Base-by-base conservation (phyloP, 2,113 vertebrate species). In the Colossoma macropomum region DNA sequence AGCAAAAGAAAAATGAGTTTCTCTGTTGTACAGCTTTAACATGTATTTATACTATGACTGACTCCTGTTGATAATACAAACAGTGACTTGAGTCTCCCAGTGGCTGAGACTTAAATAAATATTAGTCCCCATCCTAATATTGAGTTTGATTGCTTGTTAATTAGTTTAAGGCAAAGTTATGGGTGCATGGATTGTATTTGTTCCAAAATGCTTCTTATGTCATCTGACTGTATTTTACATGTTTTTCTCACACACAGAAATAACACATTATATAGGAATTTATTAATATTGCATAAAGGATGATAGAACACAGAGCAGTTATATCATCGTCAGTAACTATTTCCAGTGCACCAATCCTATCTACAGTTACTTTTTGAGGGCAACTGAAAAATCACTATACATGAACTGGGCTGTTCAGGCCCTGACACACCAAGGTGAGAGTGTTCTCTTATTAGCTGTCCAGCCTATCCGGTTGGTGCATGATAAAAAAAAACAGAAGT, bases 41-140 rank as follows among this genome's bases (percentile, higher is more conserved):
- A 81, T 71, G 88, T 89, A 88, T 91, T 93, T 93, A 91, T 87
- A 87, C 82, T 77, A 74, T 84, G 86, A 71, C n/a, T 52, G 13
- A 52, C 15, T 4, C 9, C 15, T 52, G 50, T 52, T 52, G 50
- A 45, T 45, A 9, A 45, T 45, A 45, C 41, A 80, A 86, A 79
- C 86, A n/a, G 19, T 87, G 87, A 89, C 76, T 54, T 16, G 30
- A 25, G 45, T 83, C 77, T 86, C 45, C 63, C 62, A 81, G 38
- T 84, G 71, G n/a, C 62, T 71, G 59, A 81, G 69, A 68, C 74
- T 54, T 15, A 75, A 66, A 19, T 3, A 75, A 82, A 68, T 68
- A 70, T 76, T 76, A 70, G 9, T 69, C 66, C 32, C 32, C 28
- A 65, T 30, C 62, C n/a, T 66, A 19, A 66, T 32, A 0, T 30